Evolutionary conservation across 35 echinoderm and acorn worm species (phyloP).

Genomic region (Chiridota heheva): DNA sequence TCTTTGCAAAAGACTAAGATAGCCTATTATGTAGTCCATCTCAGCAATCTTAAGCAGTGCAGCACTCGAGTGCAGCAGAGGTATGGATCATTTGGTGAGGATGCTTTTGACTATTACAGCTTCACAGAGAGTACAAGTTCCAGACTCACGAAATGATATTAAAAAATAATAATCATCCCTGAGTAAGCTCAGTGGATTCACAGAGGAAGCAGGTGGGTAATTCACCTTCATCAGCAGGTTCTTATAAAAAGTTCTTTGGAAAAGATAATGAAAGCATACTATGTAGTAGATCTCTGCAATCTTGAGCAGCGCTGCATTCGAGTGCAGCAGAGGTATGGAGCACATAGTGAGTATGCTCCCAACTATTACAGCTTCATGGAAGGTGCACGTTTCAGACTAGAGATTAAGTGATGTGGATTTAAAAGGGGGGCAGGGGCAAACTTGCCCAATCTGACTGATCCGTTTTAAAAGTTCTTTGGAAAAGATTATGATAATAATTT

Average conservation of each 20-base stretch:
- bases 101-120: constrained; percentile 89
- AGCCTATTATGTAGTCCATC: constrained; percentile 99
- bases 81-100: constrained; percentile 81
- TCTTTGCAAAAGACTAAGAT: too few relatives aligned
- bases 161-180: too few relatives aligned
- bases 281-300: constrained; percentile 99
- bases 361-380: constrained; percentile 88
- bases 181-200: too few relatives aligned
- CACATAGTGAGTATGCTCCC: constrained; percentile 84
- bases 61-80: constrained; percentile 88
- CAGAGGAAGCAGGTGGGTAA: too few relatives aligned
- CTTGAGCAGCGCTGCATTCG: constrained; percentile 88
- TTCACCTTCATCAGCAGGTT: too few relatives aligned
- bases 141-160: too few relatives aligned
- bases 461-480: too few relatives aligned
- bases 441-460: too few relatives aligned
- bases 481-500: too few relatives aligned
- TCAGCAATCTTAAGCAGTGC: constrained; percentile 94
- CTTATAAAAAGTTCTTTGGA: too few relatives aligned
- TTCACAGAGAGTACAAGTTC: constrained; percentile 72
- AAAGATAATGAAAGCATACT: constrained; percentile 94
- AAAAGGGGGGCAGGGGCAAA: too few relatives aligned
- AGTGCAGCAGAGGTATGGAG: constrained; percentile 88
- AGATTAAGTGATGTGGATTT: too few relatives aligned
- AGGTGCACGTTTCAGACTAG: constrained; percentile 45